phyloP scores from a whole-genome alignment of 2,797 vertebrate species.

The Okamejei kenojei region DNA sequence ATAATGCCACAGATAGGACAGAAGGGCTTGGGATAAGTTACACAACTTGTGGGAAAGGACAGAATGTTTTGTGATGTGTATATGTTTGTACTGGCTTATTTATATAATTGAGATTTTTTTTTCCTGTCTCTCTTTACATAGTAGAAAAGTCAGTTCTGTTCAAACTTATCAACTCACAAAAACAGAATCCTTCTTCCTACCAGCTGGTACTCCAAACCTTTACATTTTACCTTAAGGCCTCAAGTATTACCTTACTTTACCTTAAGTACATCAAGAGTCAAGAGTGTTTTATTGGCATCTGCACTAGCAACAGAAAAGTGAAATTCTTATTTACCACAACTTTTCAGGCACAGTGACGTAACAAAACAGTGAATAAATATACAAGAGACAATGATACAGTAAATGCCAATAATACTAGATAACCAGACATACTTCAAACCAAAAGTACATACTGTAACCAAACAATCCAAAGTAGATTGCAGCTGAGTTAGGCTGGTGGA shows the following conservation, averaged over 20 bases:
- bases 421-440: no score
- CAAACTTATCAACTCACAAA: not conserved
- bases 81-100: conserved; percentile 42
- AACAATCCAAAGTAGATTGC: no score
- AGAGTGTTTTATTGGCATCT: no score
- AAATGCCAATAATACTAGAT: no score
- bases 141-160: not conserved
- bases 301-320: no score
- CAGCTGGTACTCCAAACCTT: not conserved
- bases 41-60: conserved; percentile 61
- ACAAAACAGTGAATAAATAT: no score
- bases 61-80: conserved; percentile 58
- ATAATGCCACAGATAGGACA: conserved; percentile 51
- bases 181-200: not conserved
- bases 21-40: conserved; percentile 53
- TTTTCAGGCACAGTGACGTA: no score
- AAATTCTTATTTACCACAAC: no score
- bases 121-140: not conserved
- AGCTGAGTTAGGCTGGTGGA: no score
- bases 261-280: no score
- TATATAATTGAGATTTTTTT: not conserved
- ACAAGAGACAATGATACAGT: no score
- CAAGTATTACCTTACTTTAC: not conserved
- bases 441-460: no score
- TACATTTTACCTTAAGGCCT: not conserved